Percentiles rank a stretch among this genome's conserved stretches.
These are phyloP conservation scores for Pogonophryne albipinna DNA, from an alignment of 2,797 vertebrate species.

Conservation along the genomic window DNA sequence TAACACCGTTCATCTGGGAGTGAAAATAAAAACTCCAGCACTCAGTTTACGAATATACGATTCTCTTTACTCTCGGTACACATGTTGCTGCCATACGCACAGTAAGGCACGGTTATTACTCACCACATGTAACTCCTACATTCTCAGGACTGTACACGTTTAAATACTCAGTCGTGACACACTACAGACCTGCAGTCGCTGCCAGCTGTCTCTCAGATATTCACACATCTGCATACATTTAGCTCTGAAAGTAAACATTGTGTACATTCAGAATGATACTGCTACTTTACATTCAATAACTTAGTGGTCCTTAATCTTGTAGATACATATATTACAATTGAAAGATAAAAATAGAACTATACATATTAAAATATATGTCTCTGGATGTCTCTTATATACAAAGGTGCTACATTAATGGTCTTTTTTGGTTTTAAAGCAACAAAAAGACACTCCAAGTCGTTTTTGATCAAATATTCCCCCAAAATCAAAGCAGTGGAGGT, in stretches of 20 bases:
- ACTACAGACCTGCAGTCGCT: constrained; percentile 18
- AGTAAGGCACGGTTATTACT: constrained; percentile 67
- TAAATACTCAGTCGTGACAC: constrained; percentile 36
- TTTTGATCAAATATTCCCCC: background rate
- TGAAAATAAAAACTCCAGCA: constrained; percentile 41
- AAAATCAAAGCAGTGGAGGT: constrained; percentile 11
- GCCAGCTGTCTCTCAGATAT: constrained; percentile 46
- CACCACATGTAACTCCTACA: constrained; percentile 57
- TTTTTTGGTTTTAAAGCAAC: constrained; percentile 44
- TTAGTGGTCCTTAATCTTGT: constrained; percentile 22
- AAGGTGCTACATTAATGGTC: constrained; percentile 16
- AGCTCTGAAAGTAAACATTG: constrained; percentile 45
- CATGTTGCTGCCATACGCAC: constrained; percentile 72
- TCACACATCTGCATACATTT: constrained; percentile 59
- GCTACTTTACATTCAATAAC: constrained; percentile 60
- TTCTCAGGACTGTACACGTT: constrained; percentile 51
- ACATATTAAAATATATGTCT: constrained; percentile 66
- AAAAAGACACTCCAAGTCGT: constrained; percentile 41
- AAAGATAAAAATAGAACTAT: constrained; percentile 1
- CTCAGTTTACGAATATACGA: constrained; percentile 40
- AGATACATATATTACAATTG: constrained; percentile 12
- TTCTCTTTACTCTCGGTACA: constrained; percentile 59
- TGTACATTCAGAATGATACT: constrained; percentile 18
- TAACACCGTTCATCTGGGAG: background rate
- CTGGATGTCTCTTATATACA: constrained; percentile 58